These are phyloP conservation scores for Callorhinus ursinus DNA, from an alignment of 2,113 vertebrate species.

Conservation along the genomic window DNA sequence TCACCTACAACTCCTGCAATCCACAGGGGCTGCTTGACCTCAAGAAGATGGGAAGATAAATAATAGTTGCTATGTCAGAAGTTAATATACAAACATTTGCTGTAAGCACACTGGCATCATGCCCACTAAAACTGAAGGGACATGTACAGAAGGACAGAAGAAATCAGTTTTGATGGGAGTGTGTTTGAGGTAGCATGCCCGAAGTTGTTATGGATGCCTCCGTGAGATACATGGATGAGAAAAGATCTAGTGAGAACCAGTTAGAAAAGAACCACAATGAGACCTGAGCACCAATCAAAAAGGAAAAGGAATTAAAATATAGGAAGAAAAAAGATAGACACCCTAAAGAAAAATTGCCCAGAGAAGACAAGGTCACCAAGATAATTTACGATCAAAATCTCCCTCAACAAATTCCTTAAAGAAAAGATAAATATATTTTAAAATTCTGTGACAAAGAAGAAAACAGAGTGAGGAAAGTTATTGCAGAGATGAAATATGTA, in stretches of 20 bases:
- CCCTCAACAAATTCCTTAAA: neutral
- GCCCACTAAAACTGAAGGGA: neutral
- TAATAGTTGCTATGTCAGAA: neutral
- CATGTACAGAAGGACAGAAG: neutral
- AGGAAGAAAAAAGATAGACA: neutral
- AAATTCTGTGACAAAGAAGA: neutral
- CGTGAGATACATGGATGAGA: neutral
- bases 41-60: neutral
- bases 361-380: neutral
- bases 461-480: neutral
- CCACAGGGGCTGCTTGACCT: neutral
- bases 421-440: neutral
- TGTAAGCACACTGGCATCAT: neutral
- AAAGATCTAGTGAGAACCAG: neutral
- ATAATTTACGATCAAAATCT: slow-evolving; percentile 31
- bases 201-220: neutral
- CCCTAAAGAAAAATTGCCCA: neutral
- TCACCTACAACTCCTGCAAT: neutral
- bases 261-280: neutral
- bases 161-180: neutral
- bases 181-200: neutral
- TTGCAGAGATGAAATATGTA: neutral
- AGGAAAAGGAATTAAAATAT: neutral
- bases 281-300: neutral
- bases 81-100: neutral